phyloP scores from a whole-genome alignment of 1,140 invertebrate species.

The Brachystomella parvula region DNA sequence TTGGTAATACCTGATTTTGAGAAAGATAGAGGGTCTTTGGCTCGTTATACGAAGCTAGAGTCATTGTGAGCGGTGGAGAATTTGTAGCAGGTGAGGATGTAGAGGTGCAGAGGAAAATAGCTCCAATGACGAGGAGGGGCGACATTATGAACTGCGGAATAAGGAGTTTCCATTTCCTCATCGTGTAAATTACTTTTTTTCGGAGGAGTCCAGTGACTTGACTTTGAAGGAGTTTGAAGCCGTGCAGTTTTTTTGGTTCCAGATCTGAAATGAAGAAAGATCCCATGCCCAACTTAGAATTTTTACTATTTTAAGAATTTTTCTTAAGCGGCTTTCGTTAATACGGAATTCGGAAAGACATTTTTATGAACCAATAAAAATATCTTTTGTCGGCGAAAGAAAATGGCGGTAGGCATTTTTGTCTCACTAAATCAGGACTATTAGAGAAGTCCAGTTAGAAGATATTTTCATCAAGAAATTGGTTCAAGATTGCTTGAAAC shows the following conservation, averaged over 20 bases:
- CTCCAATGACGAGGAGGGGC: slow-evolving; percentile 24
- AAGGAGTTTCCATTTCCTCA: slow-evolving; percentile 25
- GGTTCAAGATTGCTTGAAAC: too few species aligned
- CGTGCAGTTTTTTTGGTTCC: slow-evolving; percentile 4
- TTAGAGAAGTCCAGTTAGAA: too few species aligned
- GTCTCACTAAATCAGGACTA: too few species aligned
- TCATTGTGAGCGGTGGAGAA: slow-evolving; percentile 27
- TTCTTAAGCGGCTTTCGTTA: too few species aligned
- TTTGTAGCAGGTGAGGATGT: slow-evolving; percentile 2
- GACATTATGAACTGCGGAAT: slow-evolving; percentile 26
- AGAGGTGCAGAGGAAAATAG: slow-evolving; percentile 23
- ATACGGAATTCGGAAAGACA: too few species aligned
- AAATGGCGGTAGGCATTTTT: too few species aligned
- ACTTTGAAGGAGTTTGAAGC: slow-evolving; percentile 18
- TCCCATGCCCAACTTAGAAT: too few species aligned
- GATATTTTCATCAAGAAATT: too few species aligned
- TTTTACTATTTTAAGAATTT: too few species aligned
- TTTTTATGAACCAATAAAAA: too few species aligned
- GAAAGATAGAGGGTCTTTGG: slow-evolving; percentile 23
- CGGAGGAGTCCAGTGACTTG: slow-evolving; percentile 27
- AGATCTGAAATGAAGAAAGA: slow-evolving; percentile 10
- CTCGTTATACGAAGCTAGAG: slow-evolving; percentile 23
- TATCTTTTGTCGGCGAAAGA: too few species aligned
- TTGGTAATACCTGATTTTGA: slow-evolving; percentile 7
- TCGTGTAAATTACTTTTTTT: slow-evolving; percentile 29